phyloP scores from a whole-genome alignment of 2,888 invertebrate species.

The Nephrotoma guestfalica region DNA sequence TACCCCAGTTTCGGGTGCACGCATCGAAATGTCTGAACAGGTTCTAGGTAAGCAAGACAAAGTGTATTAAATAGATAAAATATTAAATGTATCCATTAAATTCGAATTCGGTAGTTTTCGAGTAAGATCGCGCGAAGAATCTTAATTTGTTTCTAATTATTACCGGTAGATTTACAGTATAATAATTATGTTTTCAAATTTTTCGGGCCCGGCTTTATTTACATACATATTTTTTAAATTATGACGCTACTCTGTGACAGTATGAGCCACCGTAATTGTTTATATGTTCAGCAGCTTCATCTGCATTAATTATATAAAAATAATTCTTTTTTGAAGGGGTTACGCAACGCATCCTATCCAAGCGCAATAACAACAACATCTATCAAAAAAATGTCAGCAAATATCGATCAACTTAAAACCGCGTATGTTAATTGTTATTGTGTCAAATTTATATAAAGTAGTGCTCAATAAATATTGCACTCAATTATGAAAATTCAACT shows the following conservation, averaged over 20 bases:
- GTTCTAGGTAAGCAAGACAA: constrained; percentile 23
- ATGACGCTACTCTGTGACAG: too few species aligned
- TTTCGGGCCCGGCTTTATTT: too few species aligned
- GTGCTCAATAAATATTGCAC: background rate
- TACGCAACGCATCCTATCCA: background rate
- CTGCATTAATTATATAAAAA: background rate
- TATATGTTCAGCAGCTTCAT: background rate
- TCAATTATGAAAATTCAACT: background rate
- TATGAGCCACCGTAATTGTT: too few species aligned
- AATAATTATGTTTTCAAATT: too few species aligned
- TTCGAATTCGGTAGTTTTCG: too few species aligned
- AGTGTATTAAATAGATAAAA: too few species aligned
- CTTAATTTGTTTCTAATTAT: too few species aligned
- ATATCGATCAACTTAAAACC: background rate
- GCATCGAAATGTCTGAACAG: constrained; percentile 42
- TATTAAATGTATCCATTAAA: too few species aligned
- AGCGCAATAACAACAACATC: background rate
- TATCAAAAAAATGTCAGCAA: background rate
- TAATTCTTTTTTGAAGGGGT: background rate
- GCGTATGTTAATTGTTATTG: background rate
- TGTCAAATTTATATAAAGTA: background rate
- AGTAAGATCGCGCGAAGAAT: too few species aligned
- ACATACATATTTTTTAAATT: too few species aligned
- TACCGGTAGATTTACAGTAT: too few species aligned
- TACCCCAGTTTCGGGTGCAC: constrained; percentile 54